These are phyloP conservation scores for Poeciliopsis occidentalis DNA, from an alignment of 2,113 vertebrate genomes.

Conservation along the genomic window DNA sequence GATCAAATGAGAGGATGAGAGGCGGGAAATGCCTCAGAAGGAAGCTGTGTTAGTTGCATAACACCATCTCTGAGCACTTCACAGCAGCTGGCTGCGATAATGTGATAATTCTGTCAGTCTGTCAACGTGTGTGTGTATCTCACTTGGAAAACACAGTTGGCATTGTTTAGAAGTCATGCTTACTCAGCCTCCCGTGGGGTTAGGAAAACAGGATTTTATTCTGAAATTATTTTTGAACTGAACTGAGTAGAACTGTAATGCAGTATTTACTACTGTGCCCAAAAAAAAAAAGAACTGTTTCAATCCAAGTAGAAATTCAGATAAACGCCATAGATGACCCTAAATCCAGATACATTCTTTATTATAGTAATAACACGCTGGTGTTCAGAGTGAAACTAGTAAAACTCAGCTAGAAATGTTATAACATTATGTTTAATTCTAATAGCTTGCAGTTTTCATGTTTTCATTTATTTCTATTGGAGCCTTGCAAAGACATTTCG, in stretches of 20 bases:
- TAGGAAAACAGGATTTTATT: conserved; percentile 2
- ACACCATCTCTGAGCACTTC: conserved; percentile 3
- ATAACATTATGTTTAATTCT: too few relatives aligned
- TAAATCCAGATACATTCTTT: not conserved
- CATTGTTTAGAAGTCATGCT: conserved; percentile 10
- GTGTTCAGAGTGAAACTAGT: not conserved
- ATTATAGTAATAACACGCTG: not conserved
- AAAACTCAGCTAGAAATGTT: not conserved
- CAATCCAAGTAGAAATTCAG: not conserved
- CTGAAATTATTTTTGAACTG: not conserved
- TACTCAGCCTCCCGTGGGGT: conserved; percentile 9
- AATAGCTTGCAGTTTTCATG: too few relatives aligned
- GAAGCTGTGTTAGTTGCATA: conserved; percentile 22
- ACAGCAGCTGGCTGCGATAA: not conserved
- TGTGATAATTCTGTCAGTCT: conserved; percentile 3
- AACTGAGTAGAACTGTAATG: not conserved
- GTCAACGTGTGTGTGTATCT: not conserved
- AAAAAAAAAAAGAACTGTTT: not conserved
- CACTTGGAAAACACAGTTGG: not conserved
- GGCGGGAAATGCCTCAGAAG: not conserved
- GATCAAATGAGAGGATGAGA: conserved; percentile 20
- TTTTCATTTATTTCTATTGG: too few relatives aligned
- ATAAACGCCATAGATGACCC: not conserved
- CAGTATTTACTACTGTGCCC: not conserved
- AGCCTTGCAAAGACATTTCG: too few relatives aligned